These are phyloP conservation scores for Listrodromus nycthemerus DNA, from an alignment of 2,888 invertebrate species.

Conservation along the genomic window DNA sequence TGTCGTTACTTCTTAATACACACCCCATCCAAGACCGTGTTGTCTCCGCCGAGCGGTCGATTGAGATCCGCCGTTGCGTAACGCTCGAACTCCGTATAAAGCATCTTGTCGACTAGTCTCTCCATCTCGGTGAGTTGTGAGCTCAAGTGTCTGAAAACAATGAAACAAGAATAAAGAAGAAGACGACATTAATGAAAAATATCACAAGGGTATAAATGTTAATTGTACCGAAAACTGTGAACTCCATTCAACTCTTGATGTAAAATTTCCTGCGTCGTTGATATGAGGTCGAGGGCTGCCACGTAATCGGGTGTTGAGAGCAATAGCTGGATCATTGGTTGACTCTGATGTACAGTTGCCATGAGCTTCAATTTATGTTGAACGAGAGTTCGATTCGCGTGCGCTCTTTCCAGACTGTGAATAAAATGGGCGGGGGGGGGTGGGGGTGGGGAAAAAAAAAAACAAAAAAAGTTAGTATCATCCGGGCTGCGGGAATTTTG, in stretches of 20 bases:
- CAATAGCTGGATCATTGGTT: constrained; percentile 97
- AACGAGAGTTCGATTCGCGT: constrained; percentile 88
- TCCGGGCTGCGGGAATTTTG: not conserved
- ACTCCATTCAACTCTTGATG: constrained; percentile 95
- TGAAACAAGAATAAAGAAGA: not conserved
- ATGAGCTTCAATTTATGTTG: constrained; percentile 94
- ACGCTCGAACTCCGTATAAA: constrained; percentile 96
- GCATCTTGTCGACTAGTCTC: constrained; percentile 97
- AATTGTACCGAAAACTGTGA: constrained; percentile 92
- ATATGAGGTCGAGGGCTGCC: constrained; percentile 97
- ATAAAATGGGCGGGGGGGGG: too few relatives aligned
- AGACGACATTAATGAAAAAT: not conserved
- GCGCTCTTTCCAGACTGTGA: constrained; percentile 88
- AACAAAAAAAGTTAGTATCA: not conserved
- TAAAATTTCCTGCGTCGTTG: constrained; percentile 97
- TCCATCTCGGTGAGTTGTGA: constrained; percentile 98
- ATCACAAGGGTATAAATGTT: constrained; percentile 17
- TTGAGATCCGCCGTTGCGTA: constrained; percentile 96
- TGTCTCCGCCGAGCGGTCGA: constrained; percentile 88
- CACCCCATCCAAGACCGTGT: constrained; percentile 88
- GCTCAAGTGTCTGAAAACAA: constrained; percentile 91
- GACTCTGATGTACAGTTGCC: constrained; percentile 98
- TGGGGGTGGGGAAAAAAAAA: constrained; percentile 9
- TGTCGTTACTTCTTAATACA: constrained; percentile 59
- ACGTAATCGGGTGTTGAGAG: constrained; percentile 98